Evolutionary conservation across 2,113 vertebrate genomes (phyloP).

Genomic region (Tricholaema leucomelas): DNA sequence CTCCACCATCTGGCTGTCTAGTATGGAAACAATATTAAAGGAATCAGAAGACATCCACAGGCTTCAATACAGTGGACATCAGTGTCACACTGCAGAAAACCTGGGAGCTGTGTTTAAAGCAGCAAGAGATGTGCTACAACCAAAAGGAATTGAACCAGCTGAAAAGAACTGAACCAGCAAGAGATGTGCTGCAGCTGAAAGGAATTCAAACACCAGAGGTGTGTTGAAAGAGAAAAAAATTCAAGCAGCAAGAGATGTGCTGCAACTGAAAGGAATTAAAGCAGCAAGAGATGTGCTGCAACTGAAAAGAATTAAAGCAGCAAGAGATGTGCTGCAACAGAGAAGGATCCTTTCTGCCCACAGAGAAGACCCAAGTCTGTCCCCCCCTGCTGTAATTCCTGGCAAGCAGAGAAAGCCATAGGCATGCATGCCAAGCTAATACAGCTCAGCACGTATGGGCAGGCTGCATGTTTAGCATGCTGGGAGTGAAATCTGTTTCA

Average conservation of each 20-base stretch:
- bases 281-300: neutral
- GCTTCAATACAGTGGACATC: neutral
- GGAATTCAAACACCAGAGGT: neutral
- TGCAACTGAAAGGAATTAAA: neutral
- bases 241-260: neutral
- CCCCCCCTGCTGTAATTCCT: neutral
- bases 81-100: neutral
- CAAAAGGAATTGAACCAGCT: neutral
- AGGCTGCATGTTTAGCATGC: constrained; percentile 19
- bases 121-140: neutral
- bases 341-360: neutral
- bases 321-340: neutral
- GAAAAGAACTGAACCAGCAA: neutral
- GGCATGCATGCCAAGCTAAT: neutral
- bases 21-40: constrained; percentile 67
- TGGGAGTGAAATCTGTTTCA: constrained; percentile 18
- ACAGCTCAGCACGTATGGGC: neutral
- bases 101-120: neutral
- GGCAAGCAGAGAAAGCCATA: neutral
- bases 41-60: constrained; percentile 41
- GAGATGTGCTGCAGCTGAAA: neutral
- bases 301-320: neutral
- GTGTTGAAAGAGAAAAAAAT: neutral
- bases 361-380: accelerated
- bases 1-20: constrained; percentile 76